Conservation (phyloP, 2,888 invertebrate species). For the Lottia gigantea region DNA sequence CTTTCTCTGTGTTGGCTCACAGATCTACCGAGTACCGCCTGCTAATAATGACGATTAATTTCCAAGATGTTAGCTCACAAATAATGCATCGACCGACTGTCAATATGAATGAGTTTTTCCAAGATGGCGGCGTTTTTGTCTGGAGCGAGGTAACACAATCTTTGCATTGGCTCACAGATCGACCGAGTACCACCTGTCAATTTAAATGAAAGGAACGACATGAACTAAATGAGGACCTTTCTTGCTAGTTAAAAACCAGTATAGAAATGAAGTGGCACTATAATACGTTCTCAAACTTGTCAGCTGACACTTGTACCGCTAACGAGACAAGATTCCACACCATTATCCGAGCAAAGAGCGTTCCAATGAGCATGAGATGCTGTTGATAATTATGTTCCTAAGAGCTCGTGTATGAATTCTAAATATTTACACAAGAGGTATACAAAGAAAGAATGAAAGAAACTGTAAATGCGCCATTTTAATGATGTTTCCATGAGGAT, state of each 20-base stretch:
- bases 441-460: neutral
- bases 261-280: constrained; percentile 1
- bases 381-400: neutral
- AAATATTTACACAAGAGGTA: constrained; percentile 19
- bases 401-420: constrained; percentile 21
- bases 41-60: no score
- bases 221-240: neutral
- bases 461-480: no score
- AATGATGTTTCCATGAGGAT: no score
- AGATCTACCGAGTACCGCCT: no score
- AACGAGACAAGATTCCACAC: constrained; percentile 1
- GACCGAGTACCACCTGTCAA: neutral
- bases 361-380: neutral
- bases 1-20: no score
- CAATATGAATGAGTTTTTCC: no score
- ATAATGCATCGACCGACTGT: no score
- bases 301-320: constrained; percentile 1
- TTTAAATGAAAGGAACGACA: neutral
- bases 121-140: no score
- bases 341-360: constrained; percentile 7
- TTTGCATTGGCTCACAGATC: no score
- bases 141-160: no score
- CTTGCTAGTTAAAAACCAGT: constrained; percentile 7
- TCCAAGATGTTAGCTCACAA: no score
- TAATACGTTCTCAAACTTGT: constrained; percentile 3